phyloP scores from a whole-genome alignment of 2,113 vertebrate species.

The Tenebrosternarchus preto region DNA sequence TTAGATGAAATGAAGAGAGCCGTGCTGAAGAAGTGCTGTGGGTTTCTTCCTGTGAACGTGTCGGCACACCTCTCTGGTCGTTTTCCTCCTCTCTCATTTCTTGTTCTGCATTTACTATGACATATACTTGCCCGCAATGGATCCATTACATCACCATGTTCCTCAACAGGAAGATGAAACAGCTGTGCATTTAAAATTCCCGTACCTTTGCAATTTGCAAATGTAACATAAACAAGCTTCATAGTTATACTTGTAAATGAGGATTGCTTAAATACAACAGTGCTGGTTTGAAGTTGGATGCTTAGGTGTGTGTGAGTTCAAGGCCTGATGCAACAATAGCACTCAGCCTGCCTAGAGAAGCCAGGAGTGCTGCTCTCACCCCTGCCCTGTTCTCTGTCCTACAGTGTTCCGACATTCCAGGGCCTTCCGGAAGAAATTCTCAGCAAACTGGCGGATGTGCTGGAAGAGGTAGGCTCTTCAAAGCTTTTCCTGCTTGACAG shows the following conservation, averaged over 20 bases:
- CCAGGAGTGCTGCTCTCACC: constrained; percentile 6
- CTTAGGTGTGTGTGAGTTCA: not conserved
- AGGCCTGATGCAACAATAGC: not conserved
- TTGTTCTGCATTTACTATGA: not conserved
- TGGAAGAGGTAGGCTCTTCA: constrained; percentile 84
- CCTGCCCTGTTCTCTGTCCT: constrained; percentile 56
- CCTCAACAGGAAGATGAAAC: not conserved
- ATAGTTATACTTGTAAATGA: not conserved
- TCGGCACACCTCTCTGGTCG: no score
- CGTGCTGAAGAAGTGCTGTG: not conserved
- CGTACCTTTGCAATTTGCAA: not conserved
- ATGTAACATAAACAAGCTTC: not conserved
- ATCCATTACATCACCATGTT: not conserved
- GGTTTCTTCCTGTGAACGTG: not conserved
- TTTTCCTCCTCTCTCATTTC: not conserved
- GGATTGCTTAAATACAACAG: not conserved
- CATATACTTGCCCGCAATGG: no score
- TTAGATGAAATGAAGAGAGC: not conserved
- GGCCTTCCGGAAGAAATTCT: constrained; percentile 91
- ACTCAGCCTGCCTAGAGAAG: not conserved
- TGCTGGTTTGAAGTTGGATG: not conserved
- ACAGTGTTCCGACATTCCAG: constrained; percentile 93
- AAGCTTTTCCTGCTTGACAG: not conserved
- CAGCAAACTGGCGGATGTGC: constrained; percentile 92
- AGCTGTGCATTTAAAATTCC: not conserved